Conservation (phyloP, 2,888 invertebrate genomes). For the Leptinotarsa haldemani region DNA sequence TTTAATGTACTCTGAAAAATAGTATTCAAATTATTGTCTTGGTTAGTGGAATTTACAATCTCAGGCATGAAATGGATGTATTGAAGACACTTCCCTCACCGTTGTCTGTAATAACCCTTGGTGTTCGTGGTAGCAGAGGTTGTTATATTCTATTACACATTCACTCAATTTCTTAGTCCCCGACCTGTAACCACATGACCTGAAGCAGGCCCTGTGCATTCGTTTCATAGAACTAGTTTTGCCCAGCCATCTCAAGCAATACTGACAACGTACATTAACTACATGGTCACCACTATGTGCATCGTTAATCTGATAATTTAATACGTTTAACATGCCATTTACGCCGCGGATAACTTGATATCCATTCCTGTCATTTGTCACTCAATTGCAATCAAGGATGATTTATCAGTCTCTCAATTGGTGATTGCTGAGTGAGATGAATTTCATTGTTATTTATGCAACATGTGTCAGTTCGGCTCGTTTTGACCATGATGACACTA, state of each 20-base stretch:
- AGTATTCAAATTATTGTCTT: too few relatives aligned
- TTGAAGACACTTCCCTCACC: too few relatives aligned
- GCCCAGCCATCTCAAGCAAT: background rate
- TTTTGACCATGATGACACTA: background rate
- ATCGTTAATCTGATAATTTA: conserved; percentile 8
- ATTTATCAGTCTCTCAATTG: conserved; percentile 11
- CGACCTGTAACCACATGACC: background rate
- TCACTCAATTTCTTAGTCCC: too few relatives aligned
- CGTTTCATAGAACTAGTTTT: conserved; percentile 11
- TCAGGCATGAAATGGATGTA: too few relatives aligned
- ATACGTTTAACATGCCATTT: conserved; percentile 10
- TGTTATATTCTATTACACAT: too few relatives aligned
- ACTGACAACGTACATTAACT: background rate
- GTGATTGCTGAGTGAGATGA: background rate
- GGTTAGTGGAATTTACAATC: too few relatives aligned
- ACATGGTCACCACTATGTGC: conserved; percentile 9
- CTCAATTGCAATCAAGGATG: conserved; percentile 10
- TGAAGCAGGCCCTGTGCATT: background rate
- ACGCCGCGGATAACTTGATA: conserved; percentile 2
- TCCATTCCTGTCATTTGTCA: conserved; percentile 17
- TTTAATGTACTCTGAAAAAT: too few relatives aligned
- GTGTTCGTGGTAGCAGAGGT: too few relatives aligned
- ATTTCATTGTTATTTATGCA: background rate
- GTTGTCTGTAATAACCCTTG: too few relatives aligned
- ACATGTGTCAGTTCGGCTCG: background rate